A percentile compares a stretch with the other conserved stretches of the same genome.
Conservation (phyloP, 2,888 invertebrate species). For the Eudemis profundana region DNA sequence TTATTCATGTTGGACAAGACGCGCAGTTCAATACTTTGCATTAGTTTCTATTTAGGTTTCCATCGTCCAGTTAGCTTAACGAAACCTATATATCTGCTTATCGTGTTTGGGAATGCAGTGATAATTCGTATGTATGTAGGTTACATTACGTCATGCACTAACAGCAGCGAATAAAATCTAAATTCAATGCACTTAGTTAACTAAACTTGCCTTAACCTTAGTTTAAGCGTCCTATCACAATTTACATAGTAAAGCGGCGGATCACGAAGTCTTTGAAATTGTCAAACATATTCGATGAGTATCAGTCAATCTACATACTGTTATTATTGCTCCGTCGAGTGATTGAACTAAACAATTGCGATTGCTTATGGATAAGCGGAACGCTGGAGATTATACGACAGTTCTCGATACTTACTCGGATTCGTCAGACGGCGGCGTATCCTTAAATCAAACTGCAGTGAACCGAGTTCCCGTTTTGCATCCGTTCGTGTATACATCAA, state of each 20-base stretch:
- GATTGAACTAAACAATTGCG: constrained; percentile 72
- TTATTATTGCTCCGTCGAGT: constrained; percentile 51
- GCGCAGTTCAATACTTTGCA: too few species aligned
- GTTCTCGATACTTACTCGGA: constrained; percentile 58
- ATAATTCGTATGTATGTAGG: too few species aligned
- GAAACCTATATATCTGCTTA: too few species aligned
- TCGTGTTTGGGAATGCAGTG: too few species aligned
- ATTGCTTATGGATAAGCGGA: constrained; percentile 70
- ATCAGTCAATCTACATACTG: constrained; percentile 59
- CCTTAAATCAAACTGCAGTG: constrained; percentile 77
- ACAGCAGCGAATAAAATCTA: too few species aligned
- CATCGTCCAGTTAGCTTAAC: too few species aligned
- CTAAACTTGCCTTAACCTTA: not conserved
- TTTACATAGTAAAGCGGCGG: constrained; percentile 16
- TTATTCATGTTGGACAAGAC: too few species aligned
- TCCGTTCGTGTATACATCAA: constrained; percentile 81
- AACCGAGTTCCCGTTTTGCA: constrained; percentile 78
- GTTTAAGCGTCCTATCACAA: constrained; percentile 21
- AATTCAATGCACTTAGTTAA: not conserved
- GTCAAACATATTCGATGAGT: constrained; percentile 54
- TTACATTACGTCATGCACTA: not conserved
- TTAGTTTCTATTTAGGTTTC: too few species aligned
- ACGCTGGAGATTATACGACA: constrained; percentile 60
- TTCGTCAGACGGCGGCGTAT: constrained; percentile 64
- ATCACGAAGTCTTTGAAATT: constrained; percentile 43